Evolutionary conservation across 2,797 vertebrate genomes (phyloP).

Genomic region (Acrocephalus scirpaceus): DNA sequence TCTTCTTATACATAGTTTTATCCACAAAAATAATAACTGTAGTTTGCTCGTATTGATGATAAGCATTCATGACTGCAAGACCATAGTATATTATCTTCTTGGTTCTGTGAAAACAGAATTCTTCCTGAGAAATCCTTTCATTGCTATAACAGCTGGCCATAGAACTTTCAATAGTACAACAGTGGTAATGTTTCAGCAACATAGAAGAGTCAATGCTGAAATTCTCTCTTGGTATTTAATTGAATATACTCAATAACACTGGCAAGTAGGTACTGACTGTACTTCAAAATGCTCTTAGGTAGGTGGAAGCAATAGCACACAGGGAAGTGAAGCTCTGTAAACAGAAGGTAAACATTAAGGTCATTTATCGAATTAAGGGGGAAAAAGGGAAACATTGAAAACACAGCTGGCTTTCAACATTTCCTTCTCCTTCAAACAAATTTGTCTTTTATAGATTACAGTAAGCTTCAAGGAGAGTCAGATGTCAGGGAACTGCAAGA

Average conservation of each 20-base stretch:
- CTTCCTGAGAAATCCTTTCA: background rate
- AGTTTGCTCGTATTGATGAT: background rate
- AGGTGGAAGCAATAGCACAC: background rate
- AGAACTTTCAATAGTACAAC: background rate
- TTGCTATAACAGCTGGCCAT: background rate
- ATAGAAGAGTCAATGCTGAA: background rate
- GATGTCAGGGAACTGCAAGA: slow-evolving; percentile 19
- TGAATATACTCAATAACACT: background rate
- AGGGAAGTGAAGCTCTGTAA: background rate
- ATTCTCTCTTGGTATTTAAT: background rate
- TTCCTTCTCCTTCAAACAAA: slow-evolving; percentile 23
- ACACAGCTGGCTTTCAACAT: background rate
- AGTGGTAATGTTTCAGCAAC: background rate
- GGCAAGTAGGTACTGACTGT: background rate
- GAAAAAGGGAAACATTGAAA: background rate
- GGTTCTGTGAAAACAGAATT: background rate
- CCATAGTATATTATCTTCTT: background rate
- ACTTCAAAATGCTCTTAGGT: background rate
- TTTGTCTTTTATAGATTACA: slow-evolving; percentile 37
- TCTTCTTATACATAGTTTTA: background rate
- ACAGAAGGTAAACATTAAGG: background rate
- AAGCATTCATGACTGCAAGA: background rate
- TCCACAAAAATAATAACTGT: background rate
- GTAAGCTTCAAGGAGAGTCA: background rate
- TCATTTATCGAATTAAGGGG: background rate